These are phyloP conservation scores for Opisthograptis luteolata DNA, from an alignment of 2,888 invertebrate species.

Conservation along the genomic window DNA sequence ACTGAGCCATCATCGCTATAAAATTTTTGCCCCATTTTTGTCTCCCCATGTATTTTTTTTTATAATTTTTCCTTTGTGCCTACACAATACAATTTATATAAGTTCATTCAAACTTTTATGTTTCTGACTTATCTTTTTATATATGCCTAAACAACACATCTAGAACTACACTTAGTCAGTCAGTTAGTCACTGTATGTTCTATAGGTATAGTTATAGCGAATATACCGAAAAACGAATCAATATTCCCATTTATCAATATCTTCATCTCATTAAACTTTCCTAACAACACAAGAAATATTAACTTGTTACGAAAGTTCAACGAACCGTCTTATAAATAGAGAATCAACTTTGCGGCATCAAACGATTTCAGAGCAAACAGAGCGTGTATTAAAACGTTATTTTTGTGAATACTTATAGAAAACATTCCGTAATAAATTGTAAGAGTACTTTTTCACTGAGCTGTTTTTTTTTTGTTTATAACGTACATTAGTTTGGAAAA, in stretches of 20 bases:
- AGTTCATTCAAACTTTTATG: no score
- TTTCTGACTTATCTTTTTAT: no score
- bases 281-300: slow-evolving; percentile 9
- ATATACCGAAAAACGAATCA: slow-evolving; percentile 1
- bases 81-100: no score
- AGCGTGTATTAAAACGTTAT: slow-evolving; percentile 24
- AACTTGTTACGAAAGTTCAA: slow-evolving; percentile 24
- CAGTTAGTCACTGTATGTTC: neutral
- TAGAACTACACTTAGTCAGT: no score
- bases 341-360: slow-evolving; percentile 25
- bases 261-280: slow-evolving; percentile 1
- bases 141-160: no score
- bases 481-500: no score
- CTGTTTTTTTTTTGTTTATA: no score
- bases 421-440: slow-evolving; percentile 12
- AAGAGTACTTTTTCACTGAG: slow-evolving; percentile 5
- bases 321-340: slow-evolving; percentile 27
- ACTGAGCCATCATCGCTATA: no score
- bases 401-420: slow-evolving; percentile 27
- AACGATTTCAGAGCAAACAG: slow-evolving; percentile 24
- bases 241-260: neutral
- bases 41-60: no score
- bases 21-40: no score
- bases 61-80: no score
- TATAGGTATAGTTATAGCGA: neutral